phyloP scores from a whole-genome alignment of 2,888 invertebrate species.

The Omphaloscelis lunosa region DNA sequence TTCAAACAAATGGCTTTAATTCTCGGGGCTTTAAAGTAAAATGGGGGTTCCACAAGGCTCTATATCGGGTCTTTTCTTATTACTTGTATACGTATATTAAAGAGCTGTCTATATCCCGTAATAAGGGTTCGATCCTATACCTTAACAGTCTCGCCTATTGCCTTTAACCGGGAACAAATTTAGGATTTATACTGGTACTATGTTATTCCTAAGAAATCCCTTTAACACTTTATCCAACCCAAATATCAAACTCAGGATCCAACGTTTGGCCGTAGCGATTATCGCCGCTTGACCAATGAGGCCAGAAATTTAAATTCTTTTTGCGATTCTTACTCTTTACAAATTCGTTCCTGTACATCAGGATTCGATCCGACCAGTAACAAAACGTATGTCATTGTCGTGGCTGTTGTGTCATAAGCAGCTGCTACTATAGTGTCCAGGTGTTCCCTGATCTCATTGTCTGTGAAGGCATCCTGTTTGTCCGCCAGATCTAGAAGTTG shows the following conservation, averaged over 20 bases:
- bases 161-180: neutral
- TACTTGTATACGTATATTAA: neutral
- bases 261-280: neutral
- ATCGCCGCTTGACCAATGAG: neutral
- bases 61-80: neutral
- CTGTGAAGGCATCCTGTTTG: constrained; percentile 23
- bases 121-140: neutral
- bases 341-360: constrained; percentile 37
- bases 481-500: constrained; percentile 29
- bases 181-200: neutral
- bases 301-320: neutral
- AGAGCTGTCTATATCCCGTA: neutral
- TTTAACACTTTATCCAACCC: neutral
- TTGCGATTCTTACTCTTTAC: constrained; percentile 44
- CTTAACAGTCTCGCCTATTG: neutral
- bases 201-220: neutral
- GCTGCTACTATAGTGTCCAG: constrained; percentile 41
- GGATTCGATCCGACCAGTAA: constrained; percentile 39
- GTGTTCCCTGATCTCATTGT: constrained; percentile 45
- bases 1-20: neutral
- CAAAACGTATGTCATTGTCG: constrained; percentile 9
- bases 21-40: neutral
- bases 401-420: constrained; percentile 41
- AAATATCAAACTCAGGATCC: neutral
- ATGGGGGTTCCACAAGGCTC: neutral